Conservation (phyloP, 2,797 vertebrate species). For the Erethizon dorsatum region DNA sequence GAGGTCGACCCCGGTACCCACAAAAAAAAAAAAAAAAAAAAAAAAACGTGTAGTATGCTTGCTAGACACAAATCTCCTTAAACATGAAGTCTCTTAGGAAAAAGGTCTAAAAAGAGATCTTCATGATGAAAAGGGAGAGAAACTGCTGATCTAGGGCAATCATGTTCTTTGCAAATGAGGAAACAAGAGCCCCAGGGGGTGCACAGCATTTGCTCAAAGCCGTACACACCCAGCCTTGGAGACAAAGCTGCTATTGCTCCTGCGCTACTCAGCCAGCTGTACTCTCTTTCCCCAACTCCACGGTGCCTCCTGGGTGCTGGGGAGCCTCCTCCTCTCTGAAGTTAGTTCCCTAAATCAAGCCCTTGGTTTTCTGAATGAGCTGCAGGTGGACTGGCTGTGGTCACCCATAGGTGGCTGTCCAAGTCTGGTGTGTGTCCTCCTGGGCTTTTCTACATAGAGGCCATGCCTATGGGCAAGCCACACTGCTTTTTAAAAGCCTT, state of each 20-base stretch:
- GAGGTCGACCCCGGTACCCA: too few relatives aligned
- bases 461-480: background rate
- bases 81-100: background rate
- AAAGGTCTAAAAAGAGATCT: background rate
- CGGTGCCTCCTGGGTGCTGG: background rate
- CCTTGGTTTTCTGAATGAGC: background rate
- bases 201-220: background rate
- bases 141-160: background rate
- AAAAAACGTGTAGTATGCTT: background rate
- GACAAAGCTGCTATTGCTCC: background rate
- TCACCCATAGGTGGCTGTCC: rapidly evolving
- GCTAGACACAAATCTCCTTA: background rate
- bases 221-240: background rate
- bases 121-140: background rate
- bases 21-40: too few relatives aligned
- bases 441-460: background rate
- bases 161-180: background rate
- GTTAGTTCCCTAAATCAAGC: background rate
- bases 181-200: background rate
- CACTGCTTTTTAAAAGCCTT: rapidly evolving
- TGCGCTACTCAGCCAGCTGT: rapidly evolving
- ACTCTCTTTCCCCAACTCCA: rapidly evolving
- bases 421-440: background rate
- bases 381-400: background rate
- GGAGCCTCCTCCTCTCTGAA: too few relatives aligned